Evolutionary conservation across 2,888 invertebrate species (phyloP).

Genomic region (Cecidostiba fungosa): DNA sequence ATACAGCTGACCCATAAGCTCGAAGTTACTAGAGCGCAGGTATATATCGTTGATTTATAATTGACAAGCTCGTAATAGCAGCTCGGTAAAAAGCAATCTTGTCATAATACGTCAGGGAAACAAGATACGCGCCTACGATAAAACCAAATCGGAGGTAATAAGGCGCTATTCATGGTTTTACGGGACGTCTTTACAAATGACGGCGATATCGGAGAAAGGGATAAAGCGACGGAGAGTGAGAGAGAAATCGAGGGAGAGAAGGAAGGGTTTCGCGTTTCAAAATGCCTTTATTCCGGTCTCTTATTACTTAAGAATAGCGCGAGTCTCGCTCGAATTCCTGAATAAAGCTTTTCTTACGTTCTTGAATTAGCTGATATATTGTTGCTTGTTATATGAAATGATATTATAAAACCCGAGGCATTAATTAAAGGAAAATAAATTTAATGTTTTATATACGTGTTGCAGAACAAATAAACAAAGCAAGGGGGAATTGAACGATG

Average conservation of each 20-base stretch:
- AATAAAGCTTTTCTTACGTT: constrained; percentile 1
- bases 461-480: neutral
- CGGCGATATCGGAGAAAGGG: constrained; percentile 35
- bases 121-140: constrained; percentile 20
- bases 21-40: neutral
- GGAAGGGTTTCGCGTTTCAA: constrained; percentile 46
- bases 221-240: constrained; percentile 22
- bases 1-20: neutral
- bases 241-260: constrained; percentile 1
- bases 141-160: constrained; percentile 44
- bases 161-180: constrained; percentile 47
- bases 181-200: constrained; percentile 43
- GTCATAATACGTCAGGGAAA: constrained; percentile 47
- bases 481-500: neutral
- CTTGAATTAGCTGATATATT: constrained; percentile 5
- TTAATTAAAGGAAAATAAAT: neutral
- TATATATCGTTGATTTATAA: constrained; percentile 28
- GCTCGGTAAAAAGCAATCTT: constrained; percentile 14
- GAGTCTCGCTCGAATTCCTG: constrained; percentile 6
- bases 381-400: neutral
- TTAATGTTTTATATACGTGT: neutral
- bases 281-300: constrained; percentile 28
- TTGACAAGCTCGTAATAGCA: constrained; percentile 33
- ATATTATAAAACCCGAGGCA: neutral
- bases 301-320: constrained; percentile 36